These are phyloP conservation scores for Hafferia zeledoni DNA, from an alignment of 2,797 vertebrate genomes.

Conservation along the genomic window DNA sequence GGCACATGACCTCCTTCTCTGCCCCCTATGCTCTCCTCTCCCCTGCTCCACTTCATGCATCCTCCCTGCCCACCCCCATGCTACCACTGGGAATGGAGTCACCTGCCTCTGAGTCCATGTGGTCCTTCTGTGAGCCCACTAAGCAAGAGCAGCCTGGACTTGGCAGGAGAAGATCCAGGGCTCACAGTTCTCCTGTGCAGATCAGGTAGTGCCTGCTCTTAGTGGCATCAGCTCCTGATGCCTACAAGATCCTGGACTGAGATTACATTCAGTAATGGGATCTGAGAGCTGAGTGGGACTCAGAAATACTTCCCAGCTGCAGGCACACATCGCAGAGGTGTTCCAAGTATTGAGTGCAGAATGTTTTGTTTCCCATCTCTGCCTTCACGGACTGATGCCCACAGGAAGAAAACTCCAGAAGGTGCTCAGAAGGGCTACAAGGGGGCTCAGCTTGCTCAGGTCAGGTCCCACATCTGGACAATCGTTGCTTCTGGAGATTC, in stretches of 20 bases:
- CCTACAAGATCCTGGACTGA: neutral
- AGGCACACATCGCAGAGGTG: accelerated
- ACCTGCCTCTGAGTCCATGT: accelerated
- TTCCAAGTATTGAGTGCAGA: neutral
- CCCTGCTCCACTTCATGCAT: neutral
- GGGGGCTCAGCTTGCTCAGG: neutral
- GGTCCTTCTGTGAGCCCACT: neutral
- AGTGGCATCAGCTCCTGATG: neutral
- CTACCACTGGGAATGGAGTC: neutral
- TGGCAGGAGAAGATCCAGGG: neutral
- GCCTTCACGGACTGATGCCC: neutral
- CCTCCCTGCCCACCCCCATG: neutral
- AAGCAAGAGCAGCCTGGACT: neutral
- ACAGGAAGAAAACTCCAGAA: neutral
- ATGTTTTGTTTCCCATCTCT: neutral
- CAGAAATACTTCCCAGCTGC: neutral
- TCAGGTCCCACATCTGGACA: neutral
- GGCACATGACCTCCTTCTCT: neutral
- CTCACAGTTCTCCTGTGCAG: neutral
- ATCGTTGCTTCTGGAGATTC: accelerated
- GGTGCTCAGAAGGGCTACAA: accelerated
- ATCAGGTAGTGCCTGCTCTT: neutral
- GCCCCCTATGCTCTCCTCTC: neutral
- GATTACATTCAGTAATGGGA: neutral
- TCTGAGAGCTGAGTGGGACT: neutral